These are phyloP conservation scores for Fratercula arctica DNA, from an alignment of 2,797 vertebrate species.

Conservation along the genomic window DNA sequence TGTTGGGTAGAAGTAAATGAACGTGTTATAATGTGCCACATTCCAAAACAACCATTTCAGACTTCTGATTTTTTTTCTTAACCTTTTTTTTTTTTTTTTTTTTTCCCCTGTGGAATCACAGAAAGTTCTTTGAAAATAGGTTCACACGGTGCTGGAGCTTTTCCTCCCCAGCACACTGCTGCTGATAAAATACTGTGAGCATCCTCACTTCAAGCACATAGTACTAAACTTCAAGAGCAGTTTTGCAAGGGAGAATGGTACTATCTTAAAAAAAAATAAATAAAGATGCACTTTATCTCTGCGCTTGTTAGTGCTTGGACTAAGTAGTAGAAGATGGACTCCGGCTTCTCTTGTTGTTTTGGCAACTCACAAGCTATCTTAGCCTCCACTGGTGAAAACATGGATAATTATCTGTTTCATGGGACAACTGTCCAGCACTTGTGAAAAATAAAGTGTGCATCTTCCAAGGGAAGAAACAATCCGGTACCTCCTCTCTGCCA, in stretches of 20 bases:
- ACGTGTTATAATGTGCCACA: neutral
- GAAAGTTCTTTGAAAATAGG: neutral
- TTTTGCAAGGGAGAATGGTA: neutral
- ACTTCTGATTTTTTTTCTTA: neutral
- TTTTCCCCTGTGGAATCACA: neutral
- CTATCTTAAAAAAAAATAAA: neutral
- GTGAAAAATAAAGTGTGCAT: neutral
- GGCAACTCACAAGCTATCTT: neutral
- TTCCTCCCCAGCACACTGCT: neutral
- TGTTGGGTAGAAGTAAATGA: neutral
- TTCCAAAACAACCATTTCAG: neutral
- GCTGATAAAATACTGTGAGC: neutral
- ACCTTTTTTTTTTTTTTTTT: neutral
- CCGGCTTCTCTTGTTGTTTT: neutral
- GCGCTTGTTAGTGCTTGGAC: neutral
- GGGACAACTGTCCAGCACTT: neutral
- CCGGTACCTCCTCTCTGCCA: neutral
- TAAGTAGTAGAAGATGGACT: neutral
- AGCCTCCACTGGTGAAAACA: neutral
- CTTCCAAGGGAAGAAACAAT: neutral
- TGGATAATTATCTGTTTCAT: accelerated
- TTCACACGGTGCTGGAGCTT: neutral
- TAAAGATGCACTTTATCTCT: neutral
- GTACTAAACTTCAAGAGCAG: neutral
- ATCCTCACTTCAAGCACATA: neutral